phyloP scores from a whole-genome alignment of 2,113 vertebrate species.

The Macroglossus sobrinus region DNA sequence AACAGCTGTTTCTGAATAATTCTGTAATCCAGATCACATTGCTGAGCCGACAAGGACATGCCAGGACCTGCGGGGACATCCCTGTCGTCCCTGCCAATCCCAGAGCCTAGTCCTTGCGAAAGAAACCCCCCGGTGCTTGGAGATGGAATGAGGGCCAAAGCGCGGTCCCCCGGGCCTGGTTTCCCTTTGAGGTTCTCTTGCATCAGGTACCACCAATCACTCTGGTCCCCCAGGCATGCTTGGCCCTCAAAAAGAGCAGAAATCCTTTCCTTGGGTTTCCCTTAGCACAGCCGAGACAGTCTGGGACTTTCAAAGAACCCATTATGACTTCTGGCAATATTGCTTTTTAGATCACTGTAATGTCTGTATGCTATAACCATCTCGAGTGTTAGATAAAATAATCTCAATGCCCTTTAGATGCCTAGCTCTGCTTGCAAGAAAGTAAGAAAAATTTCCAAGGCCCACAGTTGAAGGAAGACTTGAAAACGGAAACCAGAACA shows the following conservation, averaged over 20 bases:
- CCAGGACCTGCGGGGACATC: background rate
- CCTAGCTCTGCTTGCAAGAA: background rate
- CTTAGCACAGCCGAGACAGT: background rate
- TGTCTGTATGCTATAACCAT: background rate
- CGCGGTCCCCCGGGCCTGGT: background rate
- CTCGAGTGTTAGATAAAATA: background rate
- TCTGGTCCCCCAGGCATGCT: background rate
- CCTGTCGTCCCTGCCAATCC: background rate
- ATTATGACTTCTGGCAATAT: background rate
- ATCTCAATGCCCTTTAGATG: background rate
- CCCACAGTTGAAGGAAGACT: background rate
- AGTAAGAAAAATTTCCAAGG: background rate
- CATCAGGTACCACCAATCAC: background rate
- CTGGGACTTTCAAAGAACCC: background rate
- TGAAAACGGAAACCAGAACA: background rate
- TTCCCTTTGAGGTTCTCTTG: background rate
- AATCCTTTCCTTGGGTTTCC: background rate
- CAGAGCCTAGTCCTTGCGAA: rapidly evolving
- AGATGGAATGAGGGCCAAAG: background rate
- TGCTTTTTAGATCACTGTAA: background rate
- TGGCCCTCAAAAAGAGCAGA: background rate
- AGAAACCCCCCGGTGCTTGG: background rate
- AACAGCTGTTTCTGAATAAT: constrained; percentile 46
- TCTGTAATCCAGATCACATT: background rate
- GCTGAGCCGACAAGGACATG: background rate